These are phyloP conservation scores for Philotrypesis tridentata DNA, from an alignment of 1,140 invertebrate genomes.

Conservation along the genomic window DNA sequence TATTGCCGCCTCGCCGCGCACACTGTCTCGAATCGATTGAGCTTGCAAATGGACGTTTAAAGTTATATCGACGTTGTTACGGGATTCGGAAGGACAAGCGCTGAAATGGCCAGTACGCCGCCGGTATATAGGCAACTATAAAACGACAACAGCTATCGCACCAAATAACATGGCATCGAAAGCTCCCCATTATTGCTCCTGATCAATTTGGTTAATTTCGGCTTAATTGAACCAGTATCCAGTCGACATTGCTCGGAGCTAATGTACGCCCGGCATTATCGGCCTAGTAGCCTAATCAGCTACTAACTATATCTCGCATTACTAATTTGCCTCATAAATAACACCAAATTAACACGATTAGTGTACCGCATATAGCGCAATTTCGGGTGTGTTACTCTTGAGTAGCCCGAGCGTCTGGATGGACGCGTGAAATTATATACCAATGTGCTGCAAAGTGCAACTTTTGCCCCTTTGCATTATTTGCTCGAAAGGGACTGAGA, in stretches of 20 bases:
- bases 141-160: neutral
- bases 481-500: no score
- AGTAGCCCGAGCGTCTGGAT: no score
- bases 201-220: conserved; percentile 42
- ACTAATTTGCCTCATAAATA: conserved; percentile 34
- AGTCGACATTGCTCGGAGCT: conserved; percentile 24
- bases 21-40: no score
- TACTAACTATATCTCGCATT: conserved; percentile 5
- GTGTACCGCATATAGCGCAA: neutral
- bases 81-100: neutral
- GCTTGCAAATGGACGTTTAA: no score
- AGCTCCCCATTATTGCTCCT: conserved; percentile 3
- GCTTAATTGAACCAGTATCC: conserved; percentile 42
- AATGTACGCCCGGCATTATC: conserved; percentile 36
- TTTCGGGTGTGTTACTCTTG: no score
- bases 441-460: no score
- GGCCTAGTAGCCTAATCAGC: neutral
- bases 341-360: conserved; percentile 37
- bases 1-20: no score
- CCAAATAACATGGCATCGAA: conserved; percentile 28
- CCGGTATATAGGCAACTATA: neutral
- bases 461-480: no score
- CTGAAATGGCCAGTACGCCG: neutral
- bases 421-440: no score
- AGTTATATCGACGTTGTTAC: no score